Percentiles rank a stretch among this genome's conserved stretches.
phyloP scores from a whole-genome alignment of 2,888 invertebrate genomes.

The Drosophila stalkeri region DNA sequence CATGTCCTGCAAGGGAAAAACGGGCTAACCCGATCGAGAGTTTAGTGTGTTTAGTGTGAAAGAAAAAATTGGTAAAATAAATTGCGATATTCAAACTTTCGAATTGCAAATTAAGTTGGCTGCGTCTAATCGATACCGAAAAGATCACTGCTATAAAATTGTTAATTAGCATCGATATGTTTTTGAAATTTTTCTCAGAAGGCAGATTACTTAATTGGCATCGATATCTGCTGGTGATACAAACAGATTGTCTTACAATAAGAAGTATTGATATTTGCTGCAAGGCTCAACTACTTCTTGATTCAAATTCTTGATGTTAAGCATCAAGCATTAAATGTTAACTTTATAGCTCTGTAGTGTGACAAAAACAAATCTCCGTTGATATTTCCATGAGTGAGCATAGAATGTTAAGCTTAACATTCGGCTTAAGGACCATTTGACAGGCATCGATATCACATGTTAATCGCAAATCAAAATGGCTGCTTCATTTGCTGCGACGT shows the following conservation, averaged over 20 bases:
- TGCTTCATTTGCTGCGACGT: background rate
- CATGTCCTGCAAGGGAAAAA: conserved; percentile 87
- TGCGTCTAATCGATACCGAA: background rate
- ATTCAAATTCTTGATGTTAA: background rate
- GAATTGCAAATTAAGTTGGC: conserved; percentile 1
- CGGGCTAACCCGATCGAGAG: conserved; percentile 84
- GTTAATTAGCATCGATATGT: conserved; percentile 8
- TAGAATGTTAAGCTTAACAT: background rate
- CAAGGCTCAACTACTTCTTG: background rate
- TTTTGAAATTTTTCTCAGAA: background rate
- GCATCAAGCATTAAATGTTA: background rate
- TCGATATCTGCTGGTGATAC: background rate
- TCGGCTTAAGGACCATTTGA: background rate
- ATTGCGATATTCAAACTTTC: background rate
- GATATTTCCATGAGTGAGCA: background rate
- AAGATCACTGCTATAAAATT: background rate
- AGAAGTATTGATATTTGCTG: background rate
- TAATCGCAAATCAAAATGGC: background rate
- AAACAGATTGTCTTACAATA: background rate
- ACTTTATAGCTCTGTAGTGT: background rate
- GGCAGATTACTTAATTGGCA: background rate
- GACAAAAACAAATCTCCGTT: background rate
- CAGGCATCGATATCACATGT: background rate
- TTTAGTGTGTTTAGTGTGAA: conserved; percentile 41
- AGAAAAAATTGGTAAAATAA: background rate